Evolutionary conservation across 2,888 invertebrate species (phyloP), one percentile per base, ranked within the genome.

Genomic region (Acrobeloides nanus): DNA sequence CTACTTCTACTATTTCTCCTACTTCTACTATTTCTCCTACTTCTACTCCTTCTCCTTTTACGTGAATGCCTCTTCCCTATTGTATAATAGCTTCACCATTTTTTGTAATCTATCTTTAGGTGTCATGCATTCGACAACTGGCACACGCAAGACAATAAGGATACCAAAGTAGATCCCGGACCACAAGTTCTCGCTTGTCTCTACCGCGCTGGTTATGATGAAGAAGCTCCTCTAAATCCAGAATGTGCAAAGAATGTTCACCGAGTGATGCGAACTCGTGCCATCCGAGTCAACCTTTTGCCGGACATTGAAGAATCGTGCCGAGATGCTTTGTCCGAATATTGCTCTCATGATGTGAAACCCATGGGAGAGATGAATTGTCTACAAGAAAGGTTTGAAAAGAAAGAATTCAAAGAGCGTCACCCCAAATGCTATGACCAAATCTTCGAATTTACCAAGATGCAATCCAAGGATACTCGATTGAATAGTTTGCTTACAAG

Each of bases 221-320:
- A 75, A 25, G 61, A 71, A 35, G 54, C 61, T 21, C 69, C 72
- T 34, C 62, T 82, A 39, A 75, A 75, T 38, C 62, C 72, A 31
- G 74, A 75, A 20, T 83, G 83, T 66, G 77, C 72, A 3, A 65
- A 68, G 47, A 88, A 95, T 77, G 84, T 95, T 3, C 83, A 84
- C 60, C 82, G 89, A 55, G 87, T 90, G 32, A 89, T 97, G 88
- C 81, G 87, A 25, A 87, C 89, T 74, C 81, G 95, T 54, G 90
- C 95, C 1, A 80, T 86, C 6, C 87, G 86, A 68, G 90, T 95
- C 1, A 87, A 90, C 72, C 80, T 97, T 32, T 84, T 89, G 68
- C 95, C 95, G 1, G 87, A 90, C 76, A 84, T 97, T 38, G 93
- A 93, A 77, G 85, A 86, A 66, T 81, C 81, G 29, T 97, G 97